phyloP scores from a whole-genome alignment of 2,888 invertebrate species.

The Drosophila nr. fundita region DNA sequence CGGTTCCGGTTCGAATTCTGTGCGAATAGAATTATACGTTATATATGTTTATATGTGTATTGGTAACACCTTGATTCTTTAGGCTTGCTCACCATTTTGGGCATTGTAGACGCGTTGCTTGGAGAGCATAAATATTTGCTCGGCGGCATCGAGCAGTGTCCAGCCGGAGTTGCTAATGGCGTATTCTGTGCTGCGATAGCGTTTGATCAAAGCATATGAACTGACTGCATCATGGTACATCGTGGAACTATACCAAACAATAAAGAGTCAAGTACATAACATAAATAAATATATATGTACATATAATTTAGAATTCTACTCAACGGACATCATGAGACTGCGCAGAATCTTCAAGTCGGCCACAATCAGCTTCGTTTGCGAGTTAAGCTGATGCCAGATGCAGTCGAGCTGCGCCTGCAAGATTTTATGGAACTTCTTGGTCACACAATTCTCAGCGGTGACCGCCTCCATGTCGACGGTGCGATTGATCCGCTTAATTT shows the following conservation, averaged over 20 bases:
- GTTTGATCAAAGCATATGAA: slow-evolving; percentile 91
- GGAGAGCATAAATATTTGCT: slow-evolving; percentile 92
- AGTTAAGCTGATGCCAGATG: slow-evolving; percentile 97
- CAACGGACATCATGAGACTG: slow-evolving; percentile 91
- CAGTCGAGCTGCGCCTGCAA: slow-evolving; percentile 95
- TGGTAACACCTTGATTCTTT: not conserved
- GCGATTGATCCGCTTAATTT: slow-evolving; percentile 94
- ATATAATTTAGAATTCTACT: slow-evolving; percentile 34
- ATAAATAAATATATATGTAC: too few species aligned
- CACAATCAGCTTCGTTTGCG: slow-evolving; percentile 93
- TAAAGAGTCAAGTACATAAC: not conserved
- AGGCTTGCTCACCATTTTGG: slow-evolving; percentile 86
- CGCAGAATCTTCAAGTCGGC: slow-evolving; percentile 95
- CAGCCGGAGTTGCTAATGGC: slow-evolving; percentile 94
- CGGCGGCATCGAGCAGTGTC: slow-evolving; percentile 95
- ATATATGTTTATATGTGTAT: not conserved
- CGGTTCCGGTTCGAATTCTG: slow-evolving; percentile 92
- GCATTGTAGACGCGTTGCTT: slow-evolving; percentile 90
- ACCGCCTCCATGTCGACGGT: slow-evolving; percentile 92
- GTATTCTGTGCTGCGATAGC: slow-evolving; percentile 92
- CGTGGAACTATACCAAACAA: slow-evolving; percentile 88
- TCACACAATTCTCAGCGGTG: slow-evolving; percentile 96
- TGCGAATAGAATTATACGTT: not conserved
- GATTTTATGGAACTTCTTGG: slow-evolving; percentile 96
- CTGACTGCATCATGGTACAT: slow-evolving; percentile 95